These are phyloP conservation scores for Stenolophus ochropezus DNA, from an alignment of 2,888 invertebrate genomes.

Conservation along the genomic window DNA sequence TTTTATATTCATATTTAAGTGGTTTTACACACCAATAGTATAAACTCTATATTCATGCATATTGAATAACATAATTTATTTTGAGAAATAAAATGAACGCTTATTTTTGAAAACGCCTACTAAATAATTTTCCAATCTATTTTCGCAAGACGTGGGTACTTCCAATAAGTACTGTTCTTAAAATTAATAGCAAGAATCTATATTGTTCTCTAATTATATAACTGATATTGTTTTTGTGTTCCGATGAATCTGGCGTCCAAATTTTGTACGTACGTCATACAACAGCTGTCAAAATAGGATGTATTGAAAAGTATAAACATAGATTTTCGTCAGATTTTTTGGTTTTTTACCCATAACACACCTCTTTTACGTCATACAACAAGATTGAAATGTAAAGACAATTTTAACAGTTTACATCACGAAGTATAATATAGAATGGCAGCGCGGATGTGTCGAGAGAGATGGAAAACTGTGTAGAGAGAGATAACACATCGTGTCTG, in stretches of 20 bases:
- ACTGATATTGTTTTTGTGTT: background rate
- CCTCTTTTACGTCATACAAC: slow-evolving; percentile 16
- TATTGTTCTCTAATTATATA: background rate
- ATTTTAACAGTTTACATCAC: background rate
- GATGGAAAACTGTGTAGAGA: too few relatives aligned
- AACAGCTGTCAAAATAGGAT: slow-evolving; percentile 40
- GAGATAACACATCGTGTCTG: too few relatives aligned
- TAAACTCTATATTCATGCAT: too few relatives aligned
- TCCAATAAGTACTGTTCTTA: background rate
- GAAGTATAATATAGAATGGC: too few relatives aligned
- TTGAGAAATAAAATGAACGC: background rate
- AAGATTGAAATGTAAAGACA: background rate
- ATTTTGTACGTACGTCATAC: slow-evolving; percentile 18
- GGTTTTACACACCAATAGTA: background rate
- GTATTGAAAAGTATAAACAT: slow-evolving; percentile 7
- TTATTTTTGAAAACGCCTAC: slow-evolving; percentile 30
- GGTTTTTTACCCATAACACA: background rate
- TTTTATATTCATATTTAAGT: background rate
- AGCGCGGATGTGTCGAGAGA: too few relatives aligned
- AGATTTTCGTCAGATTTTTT: slow-evolving; percentile 14
- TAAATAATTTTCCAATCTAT: slow-evolving; percentile 17
- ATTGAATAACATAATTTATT: too few relatives aligned
- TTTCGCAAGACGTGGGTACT: slow-evolving; percentile 33
- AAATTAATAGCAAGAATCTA: background rate
- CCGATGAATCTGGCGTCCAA: slow-evolving; percentile 22